Base-by-base conservation (phyloP, 2,797 vertebrate genomes). In the Pantherophis vulpinus region DNA sequence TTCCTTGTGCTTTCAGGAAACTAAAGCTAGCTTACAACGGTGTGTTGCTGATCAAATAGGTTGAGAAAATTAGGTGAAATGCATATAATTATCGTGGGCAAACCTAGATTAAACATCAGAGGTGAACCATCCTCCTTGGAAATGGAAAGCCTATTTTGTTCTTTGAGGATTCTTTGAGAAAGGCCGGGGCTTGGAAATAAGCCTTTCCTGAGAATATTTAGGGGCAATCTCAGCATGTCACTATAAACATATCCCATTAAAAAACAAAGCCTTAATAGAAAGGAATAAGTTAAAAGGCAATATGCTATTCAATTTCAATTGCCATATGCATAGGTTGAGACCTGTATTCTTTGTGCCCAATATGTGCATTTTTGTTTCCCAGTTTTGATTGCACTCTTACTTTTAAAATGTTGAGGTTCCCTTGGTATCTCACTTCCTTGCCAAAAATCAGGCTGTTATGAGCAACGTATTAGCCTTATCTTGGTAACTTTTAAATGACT, bases 401-500 rank as follows among this genome's bases (percentile, higher is more conserved):
- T 95, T 47, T 47, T 96, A 93, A 95, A 87, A 70, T 66, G 87
- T 87, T 91, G 91, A 90, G 42, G 86, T 93, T 95, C 92, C 89
- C 91, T 88, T 94, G 93, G 91, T 94, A 95, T 94, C 74, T 91
- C 86, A 94, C 93, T 96, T 96, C 88, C 91, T 96, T 94, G 92
- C 59, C 91, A 93, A 95, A 95, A 95, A 94, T 93, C 90, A 86
- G 90, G 92, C 54, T 83, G 94, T 87, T 93, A 94, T 87, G 86
- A 92, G 42, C 92, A 95, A 93, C n/a, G 94, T 4, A 1, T 90
- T 47, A 83, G 20, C 10, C 10, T 83, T 94, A 90, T 93, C 90
- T 92, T 91, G 92, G 94, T 96, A 96, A 96, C 91, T 95, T 93
- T 95, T 97, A 94, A 96, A 96, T 96, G 96, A 92, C 93, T 95